phyloP scores from a whole-genome alignment of 1,140 invertebrate species.

The Pogonognathellus flavescens region DNA sequence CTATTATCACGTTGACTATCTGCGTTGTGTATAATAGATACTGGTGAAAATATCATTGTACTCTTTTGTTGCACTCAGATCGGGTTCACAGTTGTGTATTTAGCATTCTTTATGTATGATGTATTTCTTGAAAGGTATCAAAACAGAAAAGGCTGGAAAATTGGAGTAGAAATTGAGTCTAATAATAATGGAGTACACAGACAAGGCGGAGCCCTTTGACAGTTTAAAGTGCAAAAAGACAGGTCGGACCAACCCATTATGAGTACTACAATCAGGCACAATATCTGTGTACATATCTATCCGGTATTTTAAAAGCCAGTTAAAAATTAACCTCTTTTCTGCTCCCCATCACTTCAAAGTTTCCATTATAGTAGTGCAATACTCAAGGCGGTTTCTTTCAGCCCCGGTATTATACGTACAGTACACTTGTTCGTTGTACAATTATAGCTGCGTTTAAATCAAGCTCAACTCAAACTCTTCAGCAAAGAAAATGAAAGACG shows the following conservation, averaged over 20 bases:
- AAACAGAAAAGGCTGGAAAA: constrained; percentile 29
- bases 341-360: constrained; percentile 35
- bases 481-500: constrained; percentile 12
- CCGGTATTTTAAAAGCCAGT: constrained; percentile 29
- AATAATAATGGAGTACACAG: constrained; percentile 47
- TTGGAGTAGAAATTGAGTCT: constrained; percentile 46
- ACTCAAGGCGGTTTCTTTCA: constrained; percentile 17
- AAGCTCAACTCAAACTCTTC: background rate
- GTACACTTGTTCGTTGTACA: background rate
- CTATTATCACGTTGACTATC: background rate
- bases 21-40: background rate
- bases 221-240: constrained; percentile 50
- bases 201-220: constrained; percentile 35
- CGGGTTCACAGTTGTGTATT: too few relatives aligned
- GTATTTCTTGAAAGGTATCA: constrained; percentile 9
- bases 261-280: constrained; percentile 35
- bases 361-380: background rate
- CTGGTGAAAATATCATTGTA: background rate
- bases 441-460: too few relatives aligned
- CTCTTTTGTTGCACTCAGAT: background rate
- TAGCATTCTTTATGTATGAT: background rate
- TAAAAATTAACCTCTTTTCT: constrained; percentile 47
- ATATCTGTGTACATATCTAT: constrained; percentile 20
- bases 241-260: constrained; percentile 40
- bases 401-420: too few relatives aligned